Evolutionary conservation across 2,888 invertebrate genomes (phyloP), one percentile per base, ranked within the genome.

Genomic region (Plutella xylostella): DNA sequence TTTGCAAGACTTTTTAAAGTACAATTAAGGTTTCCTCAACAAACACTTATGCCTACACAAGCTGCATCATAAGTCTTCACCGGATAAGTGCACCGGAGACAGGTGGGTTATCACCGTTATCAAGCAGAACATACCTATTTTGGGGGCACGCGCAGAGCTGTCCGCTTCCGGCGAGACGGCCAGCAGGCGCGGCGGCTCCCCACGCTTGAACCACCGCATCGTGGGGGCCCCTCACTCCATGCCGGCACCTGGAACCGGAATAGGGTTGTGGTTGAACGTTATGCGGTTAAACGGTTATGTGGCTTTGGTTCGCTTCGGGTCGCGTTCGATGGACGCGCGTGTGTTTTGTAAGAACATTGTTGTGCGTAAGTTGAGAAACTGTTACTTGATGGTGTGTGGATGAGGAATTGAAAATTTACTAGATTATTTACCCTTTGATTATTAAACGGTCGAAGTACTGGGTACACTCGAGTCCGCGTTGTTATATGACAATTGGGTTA

Each of bases 201-300:
- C 88, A 61, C 85, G 86, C 71, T 86, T 88, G 82, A 90, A 90
- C 90, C 90, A 90, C 82, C 89, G 89, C 90, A 90, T 90, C 60
- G 68, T 68, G 50, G 41, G 45, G 17, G 28, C 22, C 31, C 42
- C 48, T 68, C 56, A 72, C 58, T 63, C 62, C 77, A 76, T 75
- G 45, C 18, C 47, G 28, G 14, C 15, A 48, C 9, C 58, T 60
- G 56, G 34, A 61, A 61, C 52, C 48, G 54, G 21, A 30, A 25
- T 37, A 46, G 31, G 11, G 40, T 30, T 28, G 28, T n/a, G 9
- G 28, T 28, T 28, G 7, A 28, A 28, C 11, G 3, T 28, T n/a
- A 12, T 28, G 28, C 28, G n/a, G 28, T n/a, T n/a, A n/a, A n/a
- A n/a, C n/a, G n/a, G n/a, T n/a, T n/a, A n/a, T n/a, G n/a, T n/a